Evolutionary conservation across 64 coral and sea anemone genomes (phyloP).

Genomic region (Cladopsammia gracilis): DNA sequence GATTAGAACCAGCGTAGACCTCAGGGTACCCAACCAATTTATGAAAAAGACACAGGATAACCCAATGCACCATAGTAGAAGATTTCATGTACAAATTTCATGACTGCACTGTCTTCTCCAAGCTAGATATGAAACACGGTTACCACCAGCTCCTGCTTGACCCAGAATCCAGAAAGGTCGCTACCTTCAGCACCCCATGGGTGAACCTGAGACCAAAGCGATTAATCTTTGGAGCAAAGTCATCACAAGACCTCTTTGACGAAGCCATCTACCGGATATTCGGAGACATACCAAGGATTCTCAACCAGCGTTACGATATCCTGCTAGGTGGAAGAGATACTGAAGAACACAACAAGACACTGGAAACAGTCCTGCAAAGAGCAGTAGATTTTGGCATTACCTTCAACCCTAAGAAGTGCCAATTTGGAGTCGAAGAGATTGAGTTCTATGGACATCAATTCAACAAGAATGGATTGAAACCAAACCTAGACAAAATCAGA

Average conservation of each 20-base stretch:
- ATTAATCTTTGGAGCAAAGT: neutral
- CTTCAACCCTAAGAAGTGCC: slow-evolving; percentile 25
- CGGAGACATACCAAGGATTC: slow-evolving; percentile 4
- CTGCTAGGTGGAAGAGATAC: neutral
- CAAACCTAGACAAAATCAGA: too few species aligned
- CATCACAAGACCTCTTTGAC: slow-evolving; percentile 31
- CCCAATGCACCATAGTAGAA: neutral
- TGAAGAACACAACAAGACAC: slow-evolving; percentile 1
- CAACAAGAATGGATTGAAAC: too few species aligned
- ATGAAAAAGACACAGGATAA: neutral
- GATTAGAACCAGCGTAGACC: slow-evolving; percentile 27
- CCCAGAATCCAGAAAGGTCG: neutral
- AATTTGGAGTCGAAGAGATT: neutral
- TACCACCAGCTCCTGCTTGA: neutral
- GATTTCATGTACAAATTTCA: neutral
- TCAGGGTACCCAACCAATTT: slow-evolving; percentile 33
- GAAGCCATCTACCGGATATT: neutral
- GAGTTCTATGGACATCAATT: too few species aligned
- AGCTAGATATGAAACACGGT: neutral
- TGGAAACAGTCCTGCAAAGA: slow-evolving; percentile 19
- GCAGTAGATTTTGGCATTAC: slow-evolving; percentile 20
- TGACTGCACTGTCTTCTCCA: neutral
- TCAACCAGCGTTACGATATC: slow-evolving; percentile 15
- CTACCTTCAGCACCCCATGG: slow-evolving; percentile 16
- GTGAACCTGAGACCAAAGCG: neutral